Conservation (phyloP, 2,797 vertebrate species). For the Buceros bicornis region DNA sequence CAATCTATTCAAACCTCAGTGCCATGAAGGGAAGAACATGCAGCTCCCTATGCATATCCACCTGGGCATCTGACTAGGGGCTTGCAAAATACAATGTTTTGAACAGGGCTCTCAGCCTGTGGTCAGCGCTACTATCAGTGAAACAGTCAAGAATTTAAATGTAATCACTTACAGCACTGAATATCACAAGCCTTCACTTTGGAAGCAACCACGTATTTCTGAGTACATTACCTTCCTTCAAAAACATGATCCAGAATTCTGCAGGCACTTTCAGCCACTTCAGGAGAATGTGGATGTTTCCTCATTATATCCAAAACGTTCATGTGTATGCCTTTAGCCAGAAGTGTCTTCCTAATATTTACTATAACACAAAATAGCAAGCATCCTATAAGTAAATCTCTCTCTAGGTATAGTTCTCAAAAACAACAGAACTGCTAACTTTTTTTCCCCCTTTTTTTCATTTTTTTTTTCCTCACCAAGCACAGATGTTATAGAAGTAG, state of each 20-base stretch:
- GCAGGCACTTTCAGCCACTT: constrained; percentile 90
- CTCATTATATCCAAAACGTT: constrained; percentile 94
- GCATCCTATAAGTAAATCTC: not conserved
- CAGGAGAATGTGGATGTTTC: constrained; percentile 82
- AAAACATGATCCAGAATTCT: constrained; percentile 89
- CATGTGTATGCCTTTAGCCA: constrained; percentile 92
- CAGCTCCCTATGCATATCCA: not conserved
- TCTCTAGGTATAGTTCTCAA: not conserved
- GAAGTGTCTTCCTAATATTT: constrained; percentile 85
- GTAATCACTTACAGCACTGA: not conserved
- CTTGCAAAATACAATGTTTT: not conserved
- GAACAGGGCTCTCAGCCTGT: not conserved
- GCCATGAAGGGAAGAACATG: not conserved
- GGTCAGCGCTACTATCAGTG: not conserved
- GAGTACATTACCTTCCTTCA: constrained; percentile 86
- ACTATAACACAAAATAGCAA: constrained; percentile 78
- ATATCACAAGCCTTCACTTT: not conserved
- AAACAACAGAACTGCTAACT: not conserved
- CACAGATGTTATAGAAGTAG: not conserved
- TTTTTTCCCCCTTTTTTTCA: rapidly evolving
- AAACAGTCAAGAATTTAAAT: not conserved
- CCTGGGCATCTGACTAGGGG: not conserved
- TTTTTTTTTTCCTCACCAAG: not conserved
- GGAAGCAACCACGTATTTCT: not conserved
- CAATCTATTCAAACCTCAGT: not conserved